These are phyloP conservation scores for Aporophyla lueneburgensis DNA, from an alignment of 2,888 invertebrate species.

Conservation along the genomic window DNA sequence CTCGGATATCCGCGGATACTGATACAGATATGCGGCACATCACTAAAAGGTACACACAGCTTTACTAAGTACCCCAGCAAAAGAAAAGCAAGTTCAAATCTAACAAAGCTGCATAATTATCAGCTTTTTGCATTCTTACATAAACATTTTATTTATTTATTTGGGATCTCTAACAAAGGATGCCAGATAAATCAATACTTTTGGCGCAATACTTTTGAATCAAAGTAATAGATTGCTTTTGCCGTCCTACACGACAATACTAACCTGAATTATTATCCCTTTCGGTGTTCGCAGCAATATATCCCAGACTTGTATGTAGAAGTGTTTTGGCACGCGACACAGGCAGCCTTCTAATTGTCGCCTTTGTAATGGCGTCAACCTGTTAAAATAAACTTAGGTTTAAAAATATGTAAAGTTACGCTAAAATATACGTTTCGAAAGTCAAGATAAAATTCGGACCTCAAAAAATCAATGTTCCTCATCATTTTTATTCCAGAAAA, in stretches of 20 bases:
- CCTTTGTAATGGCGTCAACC: conserved; percentile 95
- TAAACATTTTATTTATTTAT: no score
- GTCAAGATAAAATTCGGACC: not conserved
- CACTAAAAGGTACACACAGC: no score
- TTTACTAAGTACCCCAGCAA: not conserved
- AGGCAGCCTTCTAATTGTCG: conserved; percentile 98
- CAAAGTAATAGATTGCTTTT: no score
- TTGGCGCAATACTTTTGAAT: no score
- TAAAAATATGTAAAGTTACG: no score
- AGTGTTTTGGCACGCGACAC: conserved; percentile 98
- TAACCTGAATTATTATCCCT: conserved; percentile 95
- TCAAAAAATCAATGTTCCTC: not conserved
- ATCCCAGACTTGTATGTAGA: conserved; percentile 99
- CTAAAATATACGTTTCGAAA: not conserved
- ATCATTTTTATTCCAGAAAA: not conserved
- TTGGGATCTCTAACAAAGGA: no score
- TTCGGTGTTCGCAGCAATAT: conserved; percentile 96
- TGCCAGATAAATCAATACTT: no score
- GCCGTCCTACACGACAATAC: not conserved
- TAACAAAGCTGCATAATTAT: not conserved
- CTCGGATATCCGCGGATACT: no score
- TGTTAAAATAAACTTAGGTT: conserved; percentile 73
- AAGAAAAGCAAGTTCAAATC: not conserved
- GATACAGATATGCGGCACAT: no score
- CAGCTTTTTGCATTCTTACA: not conserved